Percentiles rank a stretch among this genome's conserved stretches.
These are phyloP conservation scores for Oxytorus armatus DNA, from an alignment of 2,888 invertebrate genomes.

Conservation along the genomic window DNA sequence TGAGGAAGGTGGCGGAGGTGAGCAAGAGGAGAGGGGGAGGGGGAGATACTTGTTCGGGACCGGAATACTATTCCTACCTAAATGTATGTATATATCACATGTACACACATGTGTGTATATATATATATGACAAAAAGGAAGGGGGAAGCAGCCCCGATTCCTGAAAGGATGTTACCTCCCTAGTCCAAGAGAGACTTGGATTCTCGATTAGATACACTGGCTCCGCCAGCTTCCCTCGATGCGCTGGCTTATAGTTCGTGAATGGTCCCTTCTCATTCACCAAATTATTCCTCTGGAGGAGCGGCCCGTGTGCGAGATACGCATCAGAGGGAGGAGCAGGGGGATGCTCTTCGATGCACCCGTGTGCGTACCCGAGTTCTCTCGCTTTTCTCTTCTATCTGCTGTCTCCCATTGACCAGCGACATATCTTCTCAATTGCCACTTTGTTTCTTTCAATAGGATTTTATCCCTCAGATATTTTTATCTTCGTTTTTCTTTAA, in stretches of 20 bases:
- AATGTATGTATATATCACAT: neutral
- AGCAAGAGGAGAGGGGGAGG: no score
- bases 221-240: slow-evolving; percentile 22
- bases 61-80: slow-evolving; percentile 53
- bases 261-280: slow-evolving; percentile 71
- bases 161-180: slow-evolving; percentile 51
- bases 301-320: slow-evolving; percentile 68
- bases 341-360: slow-evolving; percentile 10
- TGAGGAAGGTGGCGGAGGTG: slow-evolving; percentile 58
- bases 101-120: neutral
- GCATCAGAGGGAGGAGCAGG: slow-evolving; percentile 26
- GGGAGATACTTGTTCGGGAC: slow-evolving; percentile 61
- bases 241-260: slow-evolving; percentile 57
- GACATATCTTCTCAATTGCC: neutral
- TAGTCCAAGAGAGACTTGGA: slow-evolving; percentile 49
- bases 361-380: slow-evolving; percentile 10
- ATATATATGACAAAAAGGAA: slow-evolving; percentile 15
- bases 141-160: slow-evolving; percentile 35
- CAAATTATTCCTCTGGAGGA: slow-evolving; percentile 70
- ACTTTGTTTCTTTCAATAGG: neutral
- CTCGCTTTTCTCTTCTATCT: slow-evolving; percentile 2
- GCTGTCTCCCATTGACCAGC: slow-evolving; percentile 18
- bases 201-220: slow-evolving; percentile 59
- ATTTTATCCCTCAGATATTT: neutral
- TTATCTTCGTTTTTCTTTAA: neutral